Evolutionary conservation across 2,888 invertebrate species (phyloP).

Genomic region (Chesias legatella): DNA sequence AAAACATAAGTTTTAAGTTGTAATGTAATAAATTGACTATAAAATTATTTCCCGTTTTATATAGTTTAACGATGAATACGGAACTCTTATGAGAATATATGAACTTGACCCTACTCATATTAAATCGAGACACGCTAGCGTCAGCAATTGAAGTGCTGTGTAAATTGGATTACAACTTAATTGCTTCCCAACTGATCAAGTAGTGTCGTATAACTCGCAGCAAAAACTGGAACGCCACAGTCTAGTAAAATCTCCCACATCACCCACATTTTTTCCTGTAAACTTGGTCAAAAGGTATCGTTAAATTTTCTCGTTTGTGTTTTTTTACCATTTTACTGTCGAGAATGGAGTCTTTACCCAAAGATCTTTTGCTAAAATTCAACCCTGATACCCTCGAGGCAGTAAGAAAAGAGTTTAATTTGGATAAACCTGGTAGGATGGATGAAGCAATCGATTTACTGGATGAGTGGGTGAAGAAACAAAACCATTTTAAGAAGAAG

Average conservation of each 20-base stretch:
- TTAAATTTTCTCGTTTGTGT: too few species aligned
- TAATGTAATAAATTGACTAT: too few species aligned
- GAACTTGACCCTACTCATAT: neutral
- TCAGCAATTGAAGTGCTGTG: slow-evolving; percentile 10
- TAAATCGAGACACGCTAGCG: neutral
- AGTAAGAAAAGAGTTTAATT: slow-evolving; percentile 36
- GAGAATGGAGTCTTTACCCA: slow-evolving; percentile 35
- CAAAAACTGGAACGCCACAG: neutral
- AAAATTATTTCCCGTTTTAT: too few species aligned
- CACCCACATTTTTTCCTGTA: too few species aligned
- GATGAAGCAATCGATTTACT: slow-evolving; percentile 43
- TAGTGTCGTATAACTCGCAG: neutral
- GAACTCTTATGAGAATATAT: too few species aligned
- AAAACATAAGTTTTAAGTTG: too few species aligned
- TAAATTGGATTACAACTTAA: slow-evolving; percentile 7
- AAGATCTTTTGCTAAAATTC: slow-evolving; percentile 29
- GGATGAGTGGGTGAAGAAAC: slow-evolving; percentile 48
- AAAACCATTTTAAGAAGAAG: slow-evolving; percentile 45
- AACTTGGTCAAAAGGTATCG: too few species aligned
- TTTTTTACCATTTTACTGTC: too few species aligned
- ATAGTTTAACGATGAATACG: too few species aligned
- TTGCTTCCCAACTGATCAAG: neutral
- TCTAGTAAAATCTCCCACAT: neutral
- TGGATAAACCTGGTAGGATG: slow-evolving; percentile 38
- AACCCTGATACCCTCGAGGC: slow-evolving; percentile 34